Evolutionary conservation across 2,888 invertebrate species (phyloP).

Genomic region (Microctonus hyperodae): DNA sequence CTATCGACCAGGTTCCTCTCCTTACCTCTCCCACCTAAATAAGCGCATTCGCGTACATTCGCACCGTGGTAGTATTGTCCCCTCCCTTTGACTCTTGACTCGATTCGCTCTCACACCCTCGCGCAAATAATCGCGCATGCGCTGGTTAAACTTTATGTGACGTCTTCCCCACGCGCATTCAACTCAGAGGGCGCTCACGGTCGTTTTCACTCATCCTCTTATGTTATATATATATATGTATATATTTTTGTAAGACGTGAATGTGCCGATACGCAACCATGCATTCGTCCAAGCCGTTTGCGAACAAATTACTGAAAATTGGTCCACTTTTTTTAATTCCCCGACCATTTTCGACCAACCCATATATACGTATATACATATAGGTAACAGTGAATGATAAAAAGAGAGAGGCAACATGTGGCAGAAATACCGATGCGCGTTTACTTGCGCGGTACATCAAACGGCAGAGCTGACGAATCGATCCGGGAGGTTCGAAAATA

Average conservation of each 20-base stretch:
- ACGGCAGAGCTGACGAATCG: conserved; percentile 41
- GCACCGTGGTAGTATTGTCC: conserved; percentile 17
- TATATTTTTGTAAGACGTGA: conserved; percentile 15
- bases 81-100: neutral
- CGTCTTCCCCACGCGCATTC: neutral
- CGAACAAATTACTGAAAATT: conserved; percentile 58
- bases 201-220: conserved; percentile 20
- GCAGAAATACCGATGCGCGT: conserved; percentile 42
- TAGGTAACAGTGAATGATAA: too few relatives aligned
- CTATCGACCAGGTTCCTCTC: conserved; percentile 50
- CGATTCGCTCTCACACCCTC: neutral
- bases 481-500: conserved; percentile 38
- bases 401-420: too few relatives aligned
- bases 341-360: conserved; percentile 28
- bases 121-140: conserved; percentile 17
- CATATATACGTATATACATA: too few relatives aligned
- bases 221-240: neutral
- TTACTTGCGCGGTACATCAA: conserved; percentile 43
- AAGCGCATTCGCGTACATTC: conserved; percentile 6
- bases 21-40: conserved; percentile 25
- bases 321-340: conserved; percentile 52
- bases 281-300: conserved; percentile 35
- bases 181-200: conserved; percentile 6
- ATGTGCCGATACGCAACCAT: conserved; percentile 30
- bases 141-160: neutral